Base-by-base conservation (phyloP, 2,113 vertebrate genomes). In the Paedocypris sp. region DNA sequence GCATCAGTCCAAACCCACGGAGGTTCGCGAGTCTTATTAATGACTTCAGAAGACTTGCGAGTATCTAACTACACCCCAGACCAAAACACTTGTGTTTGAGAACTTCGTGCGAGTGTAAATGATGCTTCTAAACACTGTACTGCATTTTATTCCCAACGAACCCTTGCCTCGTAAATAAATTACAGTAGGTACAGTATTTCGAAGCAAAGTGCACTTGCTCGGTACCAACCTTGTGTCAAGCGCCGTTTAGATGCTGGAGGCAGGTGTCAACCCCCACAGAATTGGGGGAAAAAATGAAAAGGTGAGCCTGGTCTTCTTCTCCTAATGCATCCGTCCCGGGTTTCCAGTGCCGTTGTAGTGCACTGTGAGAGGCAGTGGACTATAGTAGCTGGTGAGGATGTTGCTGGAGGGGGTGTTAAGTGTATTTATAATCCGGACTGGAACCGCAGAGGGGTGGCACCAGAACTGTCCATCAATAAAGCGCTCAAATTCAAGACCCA, bases 371-470 rank as follows among this genome's bases (percentile, higher is more conserved):
- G 54, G 64, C 79, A 77, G 72, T 77, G n/a, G n/a, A n/a, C n/a
- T n/a, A n/a, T n/a, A 70, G 67, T 48, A 62, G 76, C 78, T 75
- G 75, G 69, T 76, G 72, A 59, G 80, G 81, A 85, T 83, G 82
- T 77, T 83, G 78, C 32, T 39, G 53, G 49, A 49, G 68, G 70
- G 71, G 68, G 78, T 71, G 72, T 71, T 73, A 59, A 77, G 77
- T 86, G 84, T 86, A 82, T 85, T 85, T 86, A 86, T 84, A 79
- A 72, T 73, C 66, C 67, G 73, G 70, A 78, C 67, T 76, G 64
- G 71, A 65, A 73, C 75, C 67, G 74, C 83, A 80, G 73, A 75
- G 79, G 74, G 77, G 78, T 79, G 80, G 75, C 79, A 76, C 79
- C 65, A 69, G 47, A 12, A 9, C 62, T 76, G 66, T 41, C 57